Base-by-base conservation (phyloP, 2,113 vertebrate species). In the Pionites leucogaster region DNA sequence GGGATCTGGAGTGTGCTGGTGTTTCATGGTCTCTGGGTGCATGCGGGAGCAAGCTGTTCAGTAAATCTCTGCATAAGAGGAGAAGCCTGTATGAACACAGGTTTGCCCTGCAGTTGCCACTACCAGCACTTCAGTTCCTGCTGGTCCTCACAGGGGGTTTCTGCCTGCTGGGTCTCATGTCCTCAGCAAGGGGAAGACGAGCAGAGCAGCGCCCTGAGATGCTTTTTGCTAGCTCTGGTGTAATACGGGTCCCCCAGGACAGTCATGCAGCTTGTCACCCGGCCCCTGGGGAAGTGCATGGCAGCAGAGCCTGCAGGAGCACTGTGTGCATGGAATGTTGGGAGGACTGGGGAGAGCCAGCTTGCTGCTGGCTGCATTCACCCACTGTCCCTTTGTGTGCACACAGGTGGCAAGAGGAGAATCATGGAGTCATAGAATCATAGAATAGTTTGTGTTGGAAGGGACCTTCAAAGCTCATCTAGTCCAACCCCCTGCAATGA, bases 1-100 rank as follows among this genome's bases (percentile, higher is more conserved):
- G 42, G 53, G 7, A 19, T 7, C 15, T 1, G 5, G 29, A 16
- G 6, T 1, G 1, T 1, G 2, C 8, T 2, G 42, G 8, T 0
- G 0, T 15, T 3, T 57, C 33, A 4, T 5, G 46, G 44, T 55
- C 53, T 57, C 49, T 2, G 27, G 16, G 59, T 10, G 33, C 20
- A 9, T 2, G 20, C 4, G 20, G 41, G 4, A 31, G 31, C 29
- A 20, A 17, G 85, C 18, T 19, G 59, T 3, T 59, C 3, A 5
- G 18, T 2, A 47, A 74, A 17, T 60, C 44, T 47, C 37, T 69
- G 60, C 13, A 6, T 4, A 0, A 0, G 9, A 63, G 69, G 17
- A 35, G 42, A 20, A 39, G 29, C 42, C 57, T 13, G 9, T 7
- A 6, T 41, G 28, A 33, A 17, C 0, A 2, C 6, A 4, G 6